A percentile compares a stretch with the other conserved stretches of the same genome.
phyloP scores from a whole-genome alignment of 1,140 invertebrate genomes.

The Trichonephila clavata region DNA sequence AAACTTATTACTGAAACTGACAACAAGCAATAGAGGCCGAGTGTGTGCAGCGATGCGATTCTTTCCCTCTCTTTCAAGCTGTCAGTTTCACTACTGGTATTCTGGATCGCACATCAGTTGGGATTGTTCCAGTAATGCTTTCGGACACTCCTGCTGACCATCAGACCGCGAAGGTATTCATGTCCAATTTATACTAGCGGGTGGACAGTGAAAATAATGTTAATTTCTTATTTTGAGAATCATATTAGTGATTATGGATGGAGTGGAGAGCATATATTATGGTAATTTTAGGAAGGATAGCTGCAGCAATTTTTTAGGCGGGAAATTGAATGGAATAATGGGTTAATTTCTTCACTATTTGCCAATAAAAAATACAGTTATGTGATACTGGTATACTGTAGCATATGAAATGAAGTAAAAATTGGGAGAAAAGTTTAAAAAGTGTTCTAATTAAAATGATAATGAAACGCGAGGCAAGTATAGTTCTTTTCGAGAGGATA shows the following conservation, averaged over 20 bases:
- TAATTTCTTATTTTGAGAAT: not conserved
- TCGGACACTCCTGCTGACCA: slow-evolving; percentile 4
- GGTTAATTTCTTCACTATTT: too few species aligned
- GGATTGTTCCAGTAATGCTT: slow-evolving; percentile 32
- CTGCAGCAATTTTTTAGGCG: too few species aligned
- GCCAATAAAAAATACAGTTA: too few species aligned
- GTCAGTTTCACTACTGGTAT: slow-evolving; percentile 23
- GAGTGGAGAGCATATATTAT: too few species aligned
- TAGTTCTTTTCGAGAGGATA: too few species aligned
- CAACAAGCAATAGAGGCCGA: slow-evolving; percentile 24
- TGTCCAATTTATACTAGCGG: not conserved
- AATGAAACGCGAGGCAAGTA: too few species aligned
- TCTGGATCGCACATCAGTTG: slow-evolving; percentile 13
- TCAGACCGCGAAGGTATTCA: slow-evolving; percentile 20
- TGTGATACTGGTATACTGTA: too few species aligned
- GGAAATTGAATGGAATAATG: too few species aligned
- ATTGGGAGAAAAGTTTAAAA: too few species aligned
- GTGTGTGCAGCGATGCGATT: not conserved
- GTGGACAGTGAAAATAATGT: not conserved
- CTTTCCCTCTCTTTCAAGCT: slow-evolving; percentile 17
- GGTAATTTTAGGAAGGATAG: too few species aligned
- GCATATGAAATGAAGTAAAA: too few species aligned
- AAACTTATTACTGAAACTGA: slow-evolving; percentile 44
- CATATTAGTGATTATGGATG: not conserved
- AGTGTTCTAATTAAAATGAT: too few species aligned